Conservation (phyloP, 2,113 vertebrate genomes). For the Oophaga pumilio region DNA sequence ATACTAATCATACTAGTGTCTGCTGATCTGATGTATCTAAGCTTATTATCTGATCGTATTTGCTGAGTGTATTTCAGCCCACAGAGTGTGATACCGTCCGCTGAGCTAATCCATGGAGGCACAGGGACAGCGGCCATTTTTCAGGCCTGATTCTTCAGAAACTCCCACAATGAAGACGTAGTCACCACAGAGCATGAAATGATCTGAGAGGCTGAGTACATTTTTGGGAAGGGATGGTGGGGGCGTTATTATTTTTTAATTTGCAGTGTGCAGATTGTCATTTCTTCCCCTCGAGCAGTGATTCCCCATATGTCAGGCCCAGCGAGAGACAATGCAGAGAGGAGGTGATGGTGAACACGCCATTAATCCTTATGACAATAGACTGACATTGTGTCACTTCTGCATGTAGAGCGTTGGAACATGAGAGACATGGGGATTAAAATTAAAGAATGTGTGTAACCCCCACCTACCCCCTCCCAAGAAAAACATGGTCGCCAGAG, state of each 20-base stretch:
- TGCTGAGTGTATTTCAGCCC: background rate
- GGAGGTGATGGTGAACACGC: background rate
- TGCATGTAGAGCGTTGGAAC: background rate
- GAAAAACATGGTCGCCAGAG: background rate
- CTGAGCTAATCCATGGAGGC: background rate
- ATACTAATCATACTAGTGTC: no score
- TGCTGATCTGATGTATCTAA: no score
- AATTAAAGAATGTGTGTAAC: background rate
- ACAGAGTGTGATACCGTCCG: background rate
- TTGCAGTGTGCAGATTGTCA: background rate
- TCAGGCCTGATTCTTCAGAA: background rate
- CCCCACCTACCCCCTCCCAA: background rate
- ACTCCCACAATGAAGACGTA: background rate
- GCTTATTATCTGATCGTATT: no score
- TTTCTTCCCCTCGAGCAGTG: background rate
- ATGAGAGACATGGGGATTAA: background rate
- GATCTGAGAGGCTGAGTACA: background rate
- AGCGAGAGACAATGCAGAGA: background rate
- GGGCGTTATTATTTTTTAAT: background rate
- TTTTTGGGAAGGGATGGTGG: background rate
- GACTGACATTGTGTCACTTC: background rate
- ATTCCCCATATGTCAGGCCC: background rate
- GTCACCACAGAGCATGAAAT: background rate
- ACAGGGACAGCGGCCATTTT: background rate
- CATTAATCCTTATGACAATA: background rate